Percentiles rank a stretch among this genome's conserved stretches.
These are phyloP conservation scores for Parazoanthus atlanticus DNA, from an alignment of 92 coral and sea anemone genomes.

Conservation along the genomic window DNA sequence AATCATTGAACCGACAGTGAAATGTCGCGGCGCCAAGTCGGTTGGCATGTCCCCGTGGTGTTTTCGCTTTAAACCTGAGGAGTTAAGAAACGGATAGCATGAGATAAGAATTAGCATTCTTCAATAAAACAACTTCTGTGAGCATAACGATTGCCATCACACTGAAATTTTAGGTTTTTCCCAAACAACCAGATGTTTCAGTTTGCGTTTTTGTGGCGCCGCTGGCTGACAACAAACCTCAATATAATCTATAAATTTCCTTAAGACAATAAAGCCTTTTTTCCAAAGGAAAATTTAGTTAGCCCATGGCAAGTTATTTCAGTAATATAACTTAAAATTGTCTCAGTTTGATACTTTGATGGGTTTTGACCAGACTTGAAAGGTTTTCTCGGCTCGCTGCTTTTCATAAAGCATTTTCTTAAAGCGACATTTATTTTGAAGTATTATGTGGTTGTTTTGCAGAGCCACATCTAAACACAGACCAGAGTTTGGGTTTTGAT, in stretches of 20 bases:
- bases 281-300: conserved; percentile 27
- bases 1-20: conserved; percentile 56
- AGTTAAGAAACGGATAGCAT: neutral
- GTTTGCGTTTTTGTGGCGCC: conserved; percentile 16
- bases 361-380: conserved; percentile 14
- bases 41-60: conserved; percentile 51
- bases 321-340: conserved; percentile 8
- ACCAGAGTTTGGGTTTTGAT: conserved; percentile 8
- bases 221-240: neutral
- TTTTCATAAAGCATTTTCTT: neutral
- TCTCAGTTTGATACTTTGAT: conserved; percentile 34
- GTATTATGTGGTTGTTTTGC: conserved; percentile 1
- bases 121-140: conserved; percentile 8
- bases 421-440: neutral
- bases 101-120: conserved; percentile 15
- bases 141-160: neutral
- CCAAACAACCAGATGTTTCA: conserved; percentile 2
- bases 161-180: neutral
- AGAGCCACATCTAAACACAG: neutral
- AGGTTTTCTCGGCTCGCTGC: neutral
- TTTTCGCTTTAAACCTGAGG: conserved; percentile 72
- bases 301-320: conserved; percentile 38
- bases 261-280: conserved; percentile 10
- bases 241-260: conserved; percentile 19
- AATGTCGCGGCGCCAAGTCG: conserved; percentile 56